Conservation (phyloP, 2,113 vertebrate species). For the Pao palembangensis region DNA sequence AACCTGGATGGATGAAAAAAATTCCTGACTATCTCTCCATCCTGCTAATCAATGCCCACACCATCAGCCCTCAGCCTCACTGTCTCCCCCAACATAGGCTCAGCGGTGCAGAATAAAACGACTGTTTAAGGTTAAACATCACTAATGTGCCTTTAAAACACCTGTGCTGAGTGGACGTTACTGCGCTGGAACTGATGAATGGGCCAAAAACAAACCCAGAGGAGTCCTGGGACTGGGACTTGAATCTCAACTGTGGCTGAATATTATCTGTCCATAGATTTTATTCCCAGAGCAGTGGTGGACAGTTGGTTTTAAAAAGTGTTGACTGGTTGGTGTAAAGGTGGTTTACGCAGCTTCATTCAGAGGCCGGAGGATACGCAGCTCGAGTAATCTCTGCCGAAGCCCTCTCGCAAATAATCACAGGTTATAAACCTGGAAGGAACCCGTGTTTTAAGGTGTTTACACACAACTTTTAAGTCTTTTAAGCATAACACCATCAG, state of each 20-base stretch:
- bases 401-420: slow-evolving; percentile 28
- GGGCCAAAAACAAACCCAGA: neutral
- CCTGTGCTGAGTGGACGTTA: no score
- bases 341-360: slow-evolving; percentile 30
- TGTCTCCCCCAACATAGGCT: neutral
- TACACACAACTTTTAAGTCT: neutral
- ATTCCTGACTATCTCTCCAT: slow-evolving; percentile 35
- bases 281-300: slow-evolving; percentile 13
- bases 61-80: slow-evolving; percentile 1
- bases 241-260: slow-evolving; percentile 12
- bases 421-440: slow-evolving; percentile 7
- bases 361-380: slow-evolving; percentile 19
- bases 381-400: slow-evolving; percentile 18
- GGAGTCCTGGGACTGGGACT: neutral
- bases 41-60: neutral
- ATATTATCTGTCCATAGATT: slow-evolving; percentile 34
- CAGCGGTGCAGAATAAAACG: no score
- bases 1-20: no score
- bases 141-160: no score
- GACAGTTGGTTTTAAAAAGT: slow-evolving; percentile 44
- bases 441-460: neutral
- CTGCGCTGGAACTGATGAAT: no score
- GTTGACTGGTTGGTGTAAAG: slow-evolving; percentile 31
- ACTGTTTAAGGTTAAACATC: no score
- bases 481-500: no score